Conservation (phyloP, 2,113 vertebrate species). For the Perca flavescens region DNA sequence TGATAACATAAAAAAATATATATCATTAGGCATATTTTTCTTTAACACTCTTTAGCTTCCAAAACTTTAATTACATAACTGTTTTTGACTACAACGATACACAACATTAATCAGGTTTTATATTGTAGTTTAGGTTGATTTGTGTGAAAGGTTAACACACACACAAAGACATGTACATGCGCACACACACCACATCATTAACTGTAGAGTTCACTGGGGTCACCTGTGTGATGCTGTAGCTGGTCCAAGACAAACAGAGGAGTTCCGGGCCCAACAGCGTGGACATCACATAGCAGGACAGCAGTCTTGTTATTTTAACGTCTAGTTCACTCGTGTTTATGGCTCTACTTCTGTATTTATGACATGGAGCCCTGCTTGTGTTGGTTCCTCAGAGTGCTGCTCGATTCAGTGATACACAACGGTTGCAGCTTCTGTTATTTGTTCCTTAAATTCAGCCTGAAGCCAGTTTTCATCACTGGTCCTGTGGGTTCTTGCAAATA, state of each 20-base stretch:
- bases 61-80: background rate
- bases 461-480: constrained; percentile 46
- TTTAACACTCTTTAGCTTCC: background rate
- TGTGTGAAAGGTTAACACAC: background rate
- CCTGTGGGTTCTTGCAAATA: constrained; percentile 20
- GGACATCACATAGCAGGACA: constrained; percentile 39
- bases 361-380: constrained; percentile 32
- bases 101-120: background rate
- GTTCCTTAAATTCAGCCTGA: constrained; percentile 43
- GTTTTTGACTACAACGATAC: background rate
- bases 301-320: constrained; percentile 57
- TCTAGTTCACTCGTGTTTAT: constrained; percentile 51
- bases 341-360: constrained; percentile 42
- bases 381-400: constrained; percentile 40
- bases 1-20: background rate
- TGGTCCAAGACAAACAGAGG: constrained; percentile 69
- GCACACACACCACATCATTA: constrained; percentile 18
- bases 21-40: no score
- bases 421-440: constrained; percentile 56
- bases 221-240: constrained; percentile 49
- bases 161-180: background rate
- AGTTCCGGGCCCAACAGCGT: constrained; percentile 5
- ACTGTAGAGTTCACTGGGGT: constrained; percentile 47
- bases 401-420: constrained; percentile 15
- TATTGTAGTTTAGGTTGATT: background rate